A percentile compares a stretch with the other conserved stretches of the same genome.
phyloP scores from a whole-genome alignment of 2,888 invertebrate species.

The Melieria omissa region DNA sequence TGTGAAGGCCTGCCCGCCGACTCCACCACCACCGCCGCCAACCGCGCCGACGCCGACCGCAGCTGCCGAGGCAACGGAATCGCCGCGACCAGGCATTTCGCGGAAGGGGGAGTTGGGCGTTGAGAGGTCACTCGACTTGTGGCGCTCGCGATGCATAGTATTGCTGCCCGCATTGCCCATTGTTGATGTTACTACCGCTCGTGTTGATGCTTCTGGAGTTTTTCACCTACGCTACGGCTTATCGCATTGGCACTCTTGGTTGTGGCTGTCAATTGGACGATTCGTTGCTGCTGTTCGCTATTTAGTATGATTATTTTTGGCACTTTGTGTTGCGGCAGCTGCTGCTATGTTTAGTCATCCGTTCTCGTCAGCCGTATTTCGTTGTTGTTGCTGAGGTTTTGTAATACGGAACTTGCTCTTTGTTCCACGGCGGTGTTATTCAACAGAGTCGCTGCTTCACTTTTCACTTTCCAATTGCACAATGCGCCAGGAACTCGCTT shows the following conservation, averaged over 20 bases:
- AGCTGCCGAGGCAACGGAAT: slow-evolving; percentile 44
- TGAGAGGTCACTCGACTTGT: slow-evolving; percentile 72
- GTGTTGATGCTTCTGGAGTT: too few species aligned
- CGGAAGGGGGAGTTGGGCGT: slow-evolving; percentile 62
- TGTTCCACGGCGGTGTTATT: not conserved
- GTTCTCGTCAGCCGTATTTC: not conserved
- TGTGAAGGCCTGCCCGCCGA: slow-evolving; percentile 83
- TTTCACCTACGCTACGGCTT: not conserved
- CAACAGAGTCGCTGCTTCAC: not conserved
- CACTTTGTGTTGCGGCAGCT: not conserved
- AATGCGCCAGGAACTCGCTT: too few species aligned
- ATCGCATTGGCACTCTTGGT: not conserved
- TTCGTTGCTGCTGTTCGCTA: not conserved
- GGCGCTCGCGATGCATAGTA: slow-evolving; percentile 75
- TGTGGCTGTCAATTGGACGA: not conserved
- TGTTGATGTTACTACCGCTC: not conserved
- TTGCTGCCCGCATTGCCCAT: slow-evolving; percentile 67
- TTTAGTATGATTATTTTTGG: not conserved
- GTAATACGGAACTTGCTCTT: not conserved
- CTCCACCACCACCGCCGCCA: slow-evolving; percentile 48
- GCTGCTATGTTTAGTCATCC: not conserved
- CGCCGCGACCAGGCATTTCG: slow-evolving; percentile 48
- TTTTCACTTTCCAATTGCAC: too few species aligned
- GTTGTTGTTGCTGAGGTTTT: not conserved
- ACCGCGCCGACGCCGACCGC: slow-evolving; percentile 37